Conservation (phyloP, 2,888 invertebrate genomes). For the Tupiocoris notatus region DNA sequence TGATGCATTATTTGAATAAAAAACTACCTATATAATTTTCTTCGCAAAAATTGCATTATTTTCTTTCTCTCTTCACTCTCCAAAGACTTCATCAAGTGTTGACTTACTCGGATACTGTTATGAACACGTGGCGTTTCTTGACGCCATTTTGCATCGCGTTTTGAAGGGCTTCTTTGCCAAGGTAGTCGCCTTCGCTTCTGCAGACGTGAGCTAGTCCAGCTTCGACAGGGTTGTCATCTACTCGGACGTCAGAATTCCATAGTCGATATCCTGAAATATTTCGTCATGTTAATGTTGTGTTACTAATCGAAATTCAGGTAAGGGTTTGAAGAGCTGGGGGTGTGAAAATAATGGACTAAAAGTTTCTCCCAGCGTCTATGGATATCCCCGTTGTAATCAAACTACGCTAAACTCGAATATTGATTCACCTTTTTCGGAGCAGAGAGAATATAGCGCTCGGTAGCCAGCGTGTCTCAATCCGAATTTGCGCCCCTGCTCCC, state of each 20-base stretch:
- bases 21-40: too few relatives aligned
- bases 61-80: too few relatives aligned
- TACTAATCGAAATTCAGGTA: too few relatives aligned
- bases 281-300: too few relatives aligned
- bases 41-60: too few relatives aligned
- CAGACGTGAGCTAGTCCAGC: slow-evolving; percentile 78
- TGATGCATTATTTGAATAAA: neutral
- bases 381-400: too few relatives aligned
- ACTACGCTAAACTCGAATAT: too few relatives aligned
- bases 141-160: slow-evolving; percentile 65
- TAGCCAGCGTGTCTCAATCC: slow-evolving; percentile 79
- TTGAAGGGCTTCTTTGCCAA: slow-evolving; percentile 72
- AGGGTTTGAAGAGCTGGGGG: too few relatives aligned
- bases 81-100: neutral
- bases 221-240: slow-evolving; percentile 84
- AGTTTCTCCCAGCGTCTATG: too few relatives aligned
- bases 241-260: slow-evolving; percentile 79
- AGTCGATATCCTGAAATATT: slow-evolving; percentile 71
- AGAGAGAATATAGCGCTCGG: slow-evolving; percentile 81
- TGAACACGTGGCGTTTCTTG: slow-evolving; percentile 70
- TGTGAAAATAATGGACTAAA: too few relatives aligned
- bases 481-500: slow-evolving; percentile 60
- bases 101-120: slow-evolving; percentile 66
- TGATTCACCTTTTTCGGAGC: slow-evolving; percentile 75
- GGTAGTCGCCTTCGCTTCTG: slow-evolving; percentile 72